Base-by-base conservation (phyloP, 1,140 invertebrate species). In the Drosophila takahashii region DNA sequence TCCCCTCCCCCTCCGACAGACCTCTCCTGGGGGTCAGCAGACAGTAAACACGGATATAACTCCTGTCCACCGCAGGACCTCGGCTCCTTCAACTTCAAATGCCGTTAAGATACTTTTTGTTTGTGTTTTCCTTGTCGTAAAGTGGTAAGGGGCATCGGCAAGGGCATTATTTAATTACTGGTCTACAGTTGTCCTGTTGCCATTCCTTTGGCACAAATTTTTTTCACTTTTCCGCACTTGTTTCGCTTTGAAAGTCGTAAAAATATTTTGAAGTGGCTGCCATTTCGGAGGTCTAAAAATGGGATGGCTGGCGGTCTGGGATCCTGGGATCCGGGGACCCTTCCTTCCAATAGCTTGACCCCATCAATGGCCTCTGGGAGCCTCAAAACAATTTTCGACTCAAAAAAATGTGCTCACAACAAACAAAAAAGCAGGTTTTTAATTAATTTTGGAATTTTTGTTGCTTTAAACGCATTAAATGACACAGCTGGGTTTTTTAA, bases 321-420 rank as follows among this genome's bases (percentile, higher is more conserved):
- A 18, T 16, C 58, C 5, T 16, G 36, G n/a, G 36, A 9, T 11
- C 58, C 22, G 1, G 22, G 22, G 22, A 22, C 22, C 22, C 22
- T 22, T 22, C 22, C 76, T 58, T 67, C 37, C 77, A 79, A 79
- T 79, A 41, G 48, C 59, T 72, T 77, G 79, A 81, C 60, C 74
- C 78, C 74, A 54, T 69, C 83, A 71, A 85, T 86, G 64, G 79
- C 78, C 81, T 75, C 56, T 66, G 81, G 83, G 81, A 85, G 65
- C 74, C 69, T 81, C 81, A 51, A 22, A 81, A 86, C 74, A 86
- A 86, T 81, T 86, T 65, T 59, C 11, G 3, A n/a, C n/a, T n/a
- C n/a, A n/a, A 64, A 69, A 57, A 71, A 60, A 48, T 51, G 16
- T 54, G 8, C 11, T 22, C 4, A 45, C 10, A 37, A 70, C 80